A percentile compares a stretch with the other conserved stretches of the same genome.
phyloP scores from a whole-genome alignment of 1,140 invertebrate genomes.

The Drosophila funebris region DNA sequence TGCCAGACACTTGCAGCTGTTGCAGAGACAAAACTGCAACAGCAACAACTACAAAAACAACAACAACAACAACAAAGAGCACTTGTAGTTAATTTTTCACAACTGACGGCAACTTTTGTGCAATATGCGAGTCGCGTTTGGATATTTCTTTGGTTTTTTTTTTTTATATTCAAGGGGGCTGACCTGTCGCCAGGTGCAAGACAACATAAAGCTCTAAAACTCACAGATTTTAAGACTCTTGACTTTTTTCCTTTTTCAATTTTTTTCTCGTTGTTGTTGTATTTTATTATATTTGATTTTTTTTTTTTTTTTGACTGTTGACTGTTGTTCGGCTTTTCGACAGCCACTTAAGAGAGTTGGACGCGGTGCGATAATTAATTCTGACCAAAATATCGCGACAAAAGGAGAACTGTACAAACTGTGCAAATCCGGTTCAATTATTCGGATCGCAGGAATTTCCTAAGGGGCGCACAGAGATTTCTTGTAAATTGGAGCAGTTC shows the following conservation, averaged over 20 bases:
- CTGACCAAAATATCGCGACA: constrained; percentile 56
- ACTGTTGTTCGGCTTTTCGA: constrained; percentile 43
- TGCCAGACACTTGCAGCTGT: constrained; percentile 78
- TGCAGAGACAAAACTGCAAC: constrained; percentile 41
- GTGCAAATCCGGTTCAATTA: constrained; percentile 74
- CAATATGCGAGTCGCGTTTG: constrained; percentile 66
- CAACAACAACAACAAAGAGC: constrained; percentile 61
- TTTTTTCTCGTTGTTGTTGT: constrained; percentile 22
- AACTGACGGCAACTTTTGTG: constrained; percentile 78
- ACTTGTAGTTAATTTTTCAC: constrained; percentile 80
- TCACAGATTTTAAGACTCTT: constrained; percentile 69
- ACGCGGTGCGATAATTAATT: constrained; percentile 77
- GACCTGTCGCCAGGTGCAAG: constrained; percentile 78
- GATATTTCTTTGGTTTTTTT: constrained; percentile 28
- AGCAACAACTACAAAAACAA: constrained; percentile 43
- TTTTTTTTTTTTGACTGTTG: too few species aligned
- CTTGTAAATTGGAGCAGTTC: constrained; percentile 75
- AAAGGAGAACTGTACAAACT: constrained; percentile 17
- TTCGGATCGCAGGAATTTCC: constrained; percentile 63
- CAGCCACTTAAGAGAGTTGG: constrained; percentile 58
- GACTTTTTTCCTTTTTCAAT: constrained; percentile 62
- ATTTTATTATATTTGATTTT: constrained; percentile 20
- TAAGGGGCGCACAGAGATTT: constrained; percentile 56
- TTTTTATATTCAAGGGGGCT: constrained; percentile 40
- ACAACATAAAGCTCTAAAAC: constrained; percentile 50